Conservation (phyloP, 2,888 invertebrate species). For the Cephus sareptanus region DNA sequence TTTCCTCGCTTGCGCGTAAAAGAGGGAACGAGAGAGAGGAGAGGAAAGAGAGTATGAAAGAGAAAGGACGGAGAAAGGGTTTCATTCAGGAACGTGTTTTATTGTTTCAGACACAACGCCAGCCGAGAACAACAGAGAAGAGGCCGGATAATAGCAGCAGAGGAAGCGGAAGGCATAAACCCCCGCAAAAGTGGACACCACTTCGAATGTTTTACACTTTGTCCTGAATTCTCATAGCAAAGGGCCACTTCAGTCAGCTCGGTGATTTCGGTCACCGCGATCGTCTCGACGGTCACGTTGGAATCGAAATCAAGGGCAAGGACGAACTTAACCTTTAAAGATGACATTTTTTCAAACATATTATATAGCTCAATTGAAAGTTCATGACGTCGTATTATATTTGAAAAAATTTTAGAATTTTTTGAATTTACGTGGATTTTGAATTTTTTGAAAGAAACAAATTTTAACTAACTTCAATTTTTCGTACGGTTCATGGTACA, state of each 20-base stretch:
- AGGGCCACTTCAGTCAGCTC: neutral
- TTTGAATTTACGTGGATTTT: neutral
- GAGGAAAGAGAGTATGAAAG: constrained; percentile 28
- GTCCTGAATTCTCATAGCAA: neutral
- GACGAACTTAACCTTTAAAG: neutral
- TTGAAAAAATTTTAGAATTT: neutral
- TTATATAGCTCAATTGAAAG: neutral
- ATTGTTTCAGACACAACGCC: constrained; percentile 59
- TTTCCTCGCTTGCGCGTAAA: neutral
- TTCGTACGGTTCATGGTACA: neutral
- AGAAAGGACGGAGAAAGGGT: constrained; percentile 38
- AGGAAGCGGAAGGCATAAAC: constrained; percentile 63
- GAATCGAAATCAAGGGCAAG: neutral
- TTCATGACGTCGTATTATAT: neutral
- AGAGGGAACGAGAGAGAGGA: constrained; percentile 17
- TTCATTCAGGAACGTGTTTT: constrained; percentile 63
- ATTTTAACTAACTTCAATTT: neutral
- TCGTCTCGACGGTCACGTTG: neutral
- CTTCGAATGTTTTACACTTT: constrained; percentile 34
- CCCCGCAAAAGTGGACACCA: constrained; percentile 51
- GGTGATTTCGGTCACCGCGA: neutral
- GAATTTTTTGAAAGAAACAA: neutral
- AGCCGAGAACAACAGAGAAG: constrained; percentile 41
- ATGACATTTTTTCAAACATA: neutral
- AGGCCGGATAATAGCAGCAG: constrained; percentile 53